Evolutionary conservation across 2,113 vertebrate species (phyloP).

Genomic region (Mesoclemmys tuberculata): DNA sequence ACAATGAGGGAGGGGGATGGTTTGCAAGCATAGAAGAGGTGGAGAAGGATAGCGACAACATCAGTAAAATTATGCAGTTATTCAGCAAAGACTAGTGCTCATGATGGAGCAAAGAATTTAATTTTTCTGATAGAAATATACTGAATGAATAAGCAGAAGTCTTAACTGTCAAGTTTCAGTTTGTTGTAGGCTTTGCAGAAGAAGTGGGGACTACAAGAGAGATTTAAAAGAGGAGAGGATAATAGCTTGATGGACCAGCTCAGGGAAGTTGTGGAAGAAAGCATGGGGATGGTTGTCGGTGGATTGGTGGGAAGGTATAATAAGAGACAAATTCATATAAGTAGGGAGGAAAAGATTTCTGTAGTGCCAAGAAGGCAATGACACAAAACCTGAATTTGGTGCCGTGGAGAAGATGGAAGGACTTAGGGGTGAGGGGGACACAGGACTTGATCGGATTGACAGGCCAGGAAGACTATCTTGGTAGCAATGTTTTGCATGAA

Average conservation of each 20-base stretch:
- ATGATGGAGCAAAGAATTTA: neutral
- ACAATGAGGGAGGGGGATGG: neutral
- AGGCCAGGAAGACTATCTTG: neutral
- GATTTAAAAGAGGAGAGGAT: neutral
- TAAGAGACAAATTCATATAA: neutral
- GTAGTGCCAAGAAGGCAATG: neutral
- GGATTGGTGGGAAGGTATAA: neutral
- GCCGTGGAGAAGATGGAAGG: neutral
- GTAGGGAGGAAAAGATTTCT: neutral
- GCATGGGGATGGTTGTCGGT: neutral
- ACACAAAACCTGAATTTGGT: neutral
- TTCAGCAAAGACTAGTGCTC: neutral
- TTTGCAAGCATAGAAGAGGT: neutral
- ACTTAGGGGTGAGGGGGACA: neutral
- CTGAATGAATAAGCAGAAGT: neutral
- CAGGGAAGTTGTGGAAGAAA: neutral
- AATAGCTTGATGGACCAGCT: neutral
- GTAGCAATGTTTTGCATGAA: neutral
- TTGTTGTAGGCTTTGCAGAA: neutral
- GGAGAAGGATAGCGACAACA: neutral
- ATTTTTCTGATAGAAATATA: neutral
- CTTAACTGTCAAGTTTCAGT: neutral
- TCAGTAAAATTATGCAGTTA: neutral
- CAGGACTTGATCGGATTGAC: neutral
- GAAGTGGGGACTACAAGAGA: neutral